Evolutionary conservation across 2,797 vertebrate genomes (phyloP), one percentile per base, ranked within the genome.

Genomic region (Myotis myotis): DNA sequence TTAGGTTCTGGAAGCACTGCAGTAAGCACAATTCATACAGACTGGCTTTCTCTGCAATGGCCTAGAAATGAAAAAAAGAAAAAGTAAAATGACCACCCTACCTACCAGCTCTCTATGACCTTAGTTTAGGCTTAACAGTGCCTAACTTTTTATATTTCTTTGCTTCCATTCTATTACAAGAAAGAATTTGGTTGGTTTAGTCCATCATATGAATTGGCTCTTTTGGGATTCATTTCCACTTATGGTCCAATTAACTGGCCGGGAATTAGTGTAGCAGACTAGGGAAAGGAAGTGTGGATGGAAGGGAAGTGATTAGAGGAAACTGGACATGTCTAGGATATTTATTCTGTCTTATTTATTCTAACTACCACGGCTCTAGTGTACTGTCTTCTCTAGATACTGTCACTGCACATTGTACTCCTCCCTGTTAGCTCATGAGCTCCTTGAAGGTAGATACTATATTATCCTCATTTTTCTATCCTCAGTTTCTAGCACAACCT

Each of bases 101-200:
- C 9, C 9, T 12, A 41, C 19, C 25, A 60, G 7, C 13, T 93
- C 38, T 55, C 53, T 8, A 8, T 89, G n/a, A 28, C 41, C 53
- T 44, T 11, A 10, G 3, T 53, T 71, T 60, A 75, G 17, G 44
- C 25, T 88, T 70, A n/a, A 57, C 25, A 85, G 8, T 64, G 49
- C 55, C 19, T 60, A 44, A 23, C 15, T 72, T 79, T 85, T 87
- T 72, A 28, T 33, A 23, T 74, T 25, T 68, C n/a, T 71, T 84
- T 36, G 76, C 71, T 85, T 76, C 17, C 44, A 70, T 75, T 95
- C 20, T 83, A 0, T 80, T 71, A 66, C 44, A 93, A 51, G 70
- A 78, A 90, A 92, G 62, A 90, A 66, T 85, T 84, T 74, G 62
- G 28, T 86, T 96, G 79, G 5, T 19, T 38, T 82, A 87, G n/a